phyloP scores from a whole-genome alignment of 1,140 invertebrate genomes.

The Muscidifurax raptorellus region DNA sequence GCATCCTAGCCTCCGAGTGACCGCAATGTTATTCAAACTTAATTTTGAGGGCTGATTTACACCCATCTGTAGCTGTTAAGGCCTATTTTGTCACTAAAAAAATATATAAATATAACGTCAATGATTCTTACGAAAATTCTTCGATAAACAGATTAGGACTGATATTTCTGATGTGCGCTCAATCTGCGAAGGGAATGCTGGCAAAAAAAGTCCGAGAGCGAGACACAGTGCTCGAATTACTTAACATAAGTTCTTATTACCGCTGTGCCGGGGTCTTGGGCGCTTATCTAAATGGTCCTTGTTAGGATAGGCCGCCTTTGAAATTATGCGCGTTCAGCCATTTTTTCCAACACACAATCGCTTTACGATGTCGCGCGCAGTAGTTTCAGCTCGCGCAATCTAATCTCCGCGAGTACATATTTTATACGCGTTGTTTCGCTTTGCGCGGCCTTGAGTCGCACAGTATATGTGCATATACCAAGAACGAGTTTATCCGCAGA shows the following conservation, averaged over 20 bases:
- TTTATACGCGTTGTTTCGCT: slow-evolving; percentile 14
- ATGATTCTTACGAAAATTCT: too few species aligned
- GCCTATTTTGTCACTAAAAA: too few species aligned
- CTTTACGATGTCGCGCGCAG: slow-evolving; percentile 1
- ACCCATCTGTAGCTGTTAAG: too few species aligned
- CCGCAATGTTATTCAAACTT: too few species aligned
- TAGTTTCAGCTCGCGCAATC: slow-evolving; percentile 15
- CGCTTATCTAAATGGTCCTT: slow-evolving; percentile 32
- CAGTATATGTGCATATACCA: too few species aligned
- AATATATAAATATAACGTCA: too few species aligned
- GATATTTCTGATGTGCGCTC: too few species aligned
- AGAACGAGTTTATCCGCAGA: too few species aligned
- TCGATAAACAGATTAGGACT: too few species aligned
- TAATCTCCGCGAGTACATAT: slow-evolving; percentile 40
- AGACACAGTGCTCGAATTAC: background rate
- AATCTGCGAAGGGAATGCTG: too few species aligned
- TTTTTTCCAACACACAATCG: slow-evolving; percentile 16
- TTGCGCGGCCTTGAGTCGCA: background rate
- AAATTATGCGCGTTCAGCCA: slow-evolving; percentile 21
- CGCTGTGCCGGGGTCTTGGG: background rate
- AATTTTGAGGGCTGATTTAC: too few species aligned
- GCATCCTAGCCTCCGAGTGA: too few species aligned
- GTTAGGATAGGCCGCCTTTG: slow-evolving; percentile 37
- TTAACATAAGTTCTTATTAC: slow-evolving; percentile 37
- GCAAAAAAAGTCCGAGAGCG: background rate